Conservation (phyloP, 2,888 invertebrate species). For the Meiosimyza platycephala region DNA sequence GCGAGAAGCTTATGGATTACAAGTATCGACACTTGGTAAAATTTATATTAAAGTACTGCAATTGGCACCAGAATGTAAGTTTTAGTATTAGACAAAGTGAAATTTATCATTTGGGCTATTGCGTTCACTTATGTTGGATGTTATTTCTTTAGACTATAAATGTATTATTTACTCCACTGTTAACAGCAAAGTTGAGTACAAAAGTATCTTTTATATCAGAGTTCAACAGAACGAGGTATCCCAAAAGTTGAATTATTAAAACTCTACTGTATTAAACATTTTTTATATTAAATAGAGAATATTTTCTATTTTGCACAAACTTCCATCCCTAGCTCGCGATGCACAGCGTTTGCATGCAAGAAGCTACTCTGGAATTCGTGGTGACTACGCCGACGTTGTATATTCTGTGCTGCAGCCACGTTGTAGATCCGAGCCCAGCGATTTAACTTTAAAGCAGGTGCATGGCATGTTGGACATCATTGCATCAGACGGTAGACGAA, state of each 20-base stretch:
- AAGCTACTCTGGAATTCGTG: slow-evolving; percentile 54
- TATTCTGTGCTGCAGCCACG: slow-evolving; percentile 76
- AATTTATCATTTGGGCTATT: not conserved
- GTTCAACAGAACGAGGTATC: no score
- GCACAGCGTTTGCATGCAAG: slow-evolving; percentile 59
- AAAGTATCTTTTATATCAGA: no score
- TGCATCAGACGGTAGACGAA: slow-evolving; percentile 73
- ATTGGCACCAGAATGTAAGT: slow-evolving; percentile 74
- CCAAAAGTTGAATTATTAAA: no score
- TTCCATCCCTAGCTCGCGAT: slow-evolving; percentile 63
- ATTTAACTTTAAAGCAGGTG: slow-evolving; percentile 76
- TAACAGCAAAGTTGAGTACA: no score
- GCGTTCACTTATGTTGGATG: not conserved
- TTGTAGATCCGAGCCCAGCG: slow-evolving; percentile 65
- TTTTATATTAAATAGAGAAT: no score
- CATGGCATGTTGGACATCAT: slow-evolving; percentile 82
- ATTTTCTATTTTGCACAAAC: not conserved
- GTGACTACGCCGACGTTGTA: slow-evolving; percentile 86
- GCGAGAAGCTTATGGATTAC: slow-evolving; percentile 84
- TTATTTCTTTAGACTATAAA: no score
- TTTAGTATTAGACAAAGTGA: not conserved
- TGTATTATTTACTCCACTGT: no score
- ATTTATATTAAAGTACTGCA: slow-evolving; percentile 80
- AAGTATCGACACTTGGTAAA: slow-evolving; percentile 79
- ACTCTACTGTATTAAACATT: no score